Percentiles rank a stretch among this genome's conserved stretches.
phyloP scores from a whole-genome alignment of 2,888 invertebrate species.

The Eustalomyia histrio region DNA sequence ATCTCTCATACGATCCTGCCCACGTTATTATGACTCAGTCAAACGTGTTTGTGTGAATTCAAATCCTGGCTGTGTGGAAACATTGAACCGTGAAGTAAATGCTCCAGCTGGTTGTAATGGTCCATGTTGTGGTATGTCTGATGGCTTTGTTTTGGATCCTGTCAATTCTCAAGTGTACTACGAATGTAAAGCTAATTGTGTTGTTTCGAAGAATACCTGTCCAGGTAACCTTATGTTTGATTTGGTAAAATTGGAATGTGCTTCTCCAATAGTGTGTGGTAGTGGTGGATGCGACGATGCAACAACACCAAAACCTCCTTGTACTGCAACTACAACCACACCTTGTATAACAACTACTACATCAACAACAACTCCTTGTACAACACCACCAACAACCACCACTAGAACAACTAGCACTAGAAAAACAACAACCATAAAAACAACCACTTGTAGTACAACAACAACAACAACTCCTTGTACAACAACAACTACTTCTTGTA shows the following conservation, averaged over 20 bases:
- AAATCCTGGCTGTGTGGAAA: constrained; percentile 72
- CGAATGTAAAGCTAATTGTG: constrained; percentile 55
- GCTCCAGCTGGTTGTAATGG: constrained; percentile 50
- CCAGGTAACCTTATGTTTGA: constrained; percentile 58
- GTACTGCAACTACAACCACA: neutral
- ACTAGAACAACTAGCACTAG: constrained; percentile 38
- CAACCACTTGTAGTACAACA: constrained; percentile 33
- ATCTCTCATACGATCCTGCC: constrained; percentile 68
- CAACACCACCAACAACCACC: constrained; percentile 60
- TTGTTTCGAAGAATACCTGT: constrained; percentile 44
- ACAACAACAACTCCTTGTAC: constrained; percentile 47
- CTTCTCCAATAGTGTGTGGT: constrained; percentile 45
- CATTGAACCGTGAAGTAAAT: constrained; percentile 2
- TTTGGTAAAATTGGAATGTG: constrained; percentile 61
- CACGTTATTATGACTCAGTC: constrained; percentile 70
- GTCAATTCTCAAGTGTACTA: constrained; percentile 62
- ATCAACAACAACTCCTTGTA: constrained; percentile 17
- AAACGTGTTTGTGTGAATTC: constrained; percentile 70
- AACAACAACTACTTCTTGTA: constrained; percentile 24
- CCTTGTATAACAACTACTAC: neutral
- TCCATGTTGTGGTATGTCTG: constrained; percentile 58
- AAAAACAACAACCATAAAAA: constrained; percentile 1
- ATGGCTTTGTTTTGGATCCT: constrained; percentile 62
- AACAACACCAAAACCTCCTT: constrained; percentile 36
- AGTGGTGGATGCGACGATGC: neutral